A percentile compares a stretch with the other conserved stretches of the same genome.
Evolutionary conservation across 2,797 vertebrate species (phyloP).

Genomic region (Oreochromis grahami): DNA sequence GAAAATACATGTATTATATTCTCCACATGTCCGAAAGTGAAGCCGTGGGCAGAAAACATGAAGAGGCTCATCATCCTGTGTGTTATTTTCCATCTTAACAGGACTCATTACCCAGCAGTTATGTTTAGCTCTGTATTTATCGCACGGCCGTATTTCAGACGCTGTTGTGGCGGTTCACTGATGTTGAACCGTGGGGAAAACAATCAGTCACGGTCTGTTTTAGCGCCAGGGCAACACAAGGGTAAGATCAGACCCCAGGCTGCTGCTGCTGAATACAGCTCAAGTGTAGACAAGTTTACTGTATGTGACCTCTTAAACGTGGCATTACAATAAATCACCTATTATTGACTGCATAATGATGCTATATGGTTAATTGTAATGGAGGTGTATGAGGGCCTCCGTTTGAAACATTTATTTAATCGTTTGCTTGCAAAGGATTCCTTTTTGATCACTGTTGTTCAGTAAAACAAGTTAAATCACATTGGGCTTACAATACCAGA

Average conservation of each 20-base stretch:
- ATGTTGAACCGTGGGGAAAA: slow-evolving; percentile 46
- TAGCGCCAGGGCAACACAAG: slow-evolving; percentile 47
- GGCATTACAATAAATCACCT: slow-evolving; percentile 6
- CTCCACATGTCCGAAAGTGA: background rate
- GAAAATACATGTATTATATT: background rate
- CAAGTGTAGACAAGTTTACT: slow-evolving; percentile 17
- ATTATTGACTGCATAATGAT: background rate
- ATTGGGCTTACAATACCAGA: background rate
- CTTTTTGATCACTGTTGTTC: background rate
- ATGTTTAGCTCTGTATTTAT: slow-evolving; percentile 16
- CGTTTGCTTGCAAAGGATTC: background rate
- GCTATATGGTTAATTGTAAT: background rate
- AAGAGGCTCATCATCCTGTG: background rate
- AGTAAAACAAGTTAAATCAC: background rate
- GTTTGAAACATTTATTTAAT: background rate
- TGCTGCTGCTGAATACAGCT: slow-evolving; percentile 1
- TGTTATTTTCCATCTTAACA: slow-evolving; percentile 11
- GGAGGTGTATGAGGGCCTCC: background rate
- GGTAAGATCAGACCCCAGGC: background rate
- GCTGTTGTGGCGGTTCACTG: slow-evolving; percentile 24
- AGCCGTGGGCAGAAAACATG: background rate
- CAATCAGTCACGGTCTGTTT: slow-evolving; percentile 34
- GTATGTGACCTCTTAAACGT: slow-evolving; percentile 1
- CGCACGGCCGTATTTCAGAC: slow-evolving; percentile 25
- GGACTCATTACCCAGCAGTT: background rate